phyloP scores from a whole-genome alignment of 2,797 vertebrate species.

The Siniperca obscura region DNA sequence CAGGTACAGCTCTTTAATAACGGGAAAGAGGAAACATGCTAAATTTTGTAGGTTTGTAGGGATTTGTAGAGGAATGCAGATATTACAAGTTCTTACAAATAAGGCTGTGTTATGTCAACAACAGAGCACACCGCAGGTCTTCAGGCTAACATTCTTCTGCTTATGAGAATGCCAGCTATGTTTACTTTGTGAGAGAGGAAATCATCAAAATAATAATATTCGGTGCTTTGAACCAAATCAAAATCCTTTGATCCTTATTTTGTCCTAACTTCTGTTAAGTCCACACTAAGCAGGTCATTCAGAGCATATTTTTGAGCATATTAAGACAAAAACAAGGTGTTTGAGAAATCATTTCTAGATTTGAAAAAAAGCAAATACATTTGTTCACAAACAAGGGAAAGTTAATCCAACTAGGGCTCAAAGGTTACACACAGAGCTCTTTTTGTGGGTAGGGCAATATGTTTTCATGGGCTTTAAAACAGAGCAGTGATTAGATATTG shows the following conservation, averaged over 20 bases:
- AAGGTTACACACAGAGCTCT: constrained; percentile 68
- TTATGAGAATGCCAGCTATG: constrained; percentile 48
- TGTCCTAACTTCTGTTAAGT: background rate
- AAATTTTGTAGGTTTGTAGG: constrained; percentile 58
- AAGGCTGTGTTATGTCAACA: constrained; percentile 38
- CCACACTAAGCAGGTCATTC: background rate
- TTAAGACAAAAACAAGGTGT: constrained; percentile 43
- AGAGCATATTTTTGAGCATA: background rate
- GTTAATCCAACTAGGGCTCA: constrained; percentile 64
- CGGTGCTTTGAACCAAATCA: constrained; percentile 9
- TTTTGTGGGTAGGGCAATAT: constrained; percentile 55
- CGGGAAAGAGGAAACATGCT: constrained; percentile 37
- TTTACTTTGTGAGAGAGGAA: constrained; percentile 43
- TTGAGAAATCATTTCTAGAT: constrained; percentile 27
- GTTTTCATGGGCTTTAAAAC: constrained; percentile 59
- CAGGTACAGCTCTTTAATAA: constrained; percentile 61
- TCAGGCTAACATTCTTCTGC: constrained; percentile 57
- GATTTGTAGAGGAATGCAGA: constrained; percentile 73
- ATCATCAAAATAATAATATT: constrained; percentile 34
- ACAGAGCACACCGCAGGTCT: constrained; percentile 25
- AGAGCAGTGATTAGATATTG: constrained; percentile 62
- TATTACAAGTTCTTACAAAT: constrained; percentile 54
- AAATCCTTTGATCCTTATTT: constrained; percentile 18
- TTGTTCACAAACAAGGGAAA: constrained; percentile 39
- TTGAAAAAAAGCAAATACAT: constrained; percentile 28